Evolutionary conservation across 2,888 invertebrate genomes (phyloP), one percentile per base, ranked within the genome.

Genomic region (Sesia bembeciformis): DNA sequence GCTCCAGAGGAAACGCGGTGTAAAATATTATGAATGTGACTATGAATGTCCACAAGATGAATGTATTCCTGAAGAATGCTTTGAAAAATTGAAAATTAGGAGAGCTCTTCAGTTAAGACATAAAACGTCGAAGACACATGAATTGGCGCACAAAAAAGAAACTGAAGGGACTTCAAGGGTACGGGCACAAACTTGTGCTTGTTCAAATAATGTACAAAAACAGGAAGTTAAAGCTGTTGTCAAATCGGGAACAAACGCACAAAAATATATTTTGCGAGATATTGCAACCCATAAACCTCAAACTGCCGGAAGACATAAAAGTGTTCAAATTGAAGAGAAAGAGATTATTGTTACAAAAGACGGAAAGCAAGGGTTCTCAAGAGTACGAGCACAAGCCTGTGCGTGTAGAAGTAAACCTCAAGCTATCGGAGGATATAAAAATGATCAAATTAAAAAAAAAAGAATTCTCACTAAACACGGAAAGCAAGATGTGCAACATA

Each of bases 1-100:
- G 40, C 56, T 69, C n/a, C 66, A 55, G 52, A 61, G 52, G 57
- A 72, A 71, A 58, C 60, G 61, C 42, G 43, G 56, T 3, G 41
- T 65, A 39, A 62, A 69, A 52, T 61, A 72, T 40, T 70, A 67
- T 63, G 63, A 66, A 56, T 75, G 49, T 49, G 49, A n/a, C 4
- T 49, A 4, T 51, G 39, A 51, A n/a, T 51, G 76, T 58, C 55
- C 67, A 43, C 55, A 64, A 39, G 64, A 66, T 41, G 60, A 59
- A 54, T 75, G 76, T 60, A 52, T 60, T 38, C 74, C 75, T n/a
- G 58, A 66, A 54, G 61, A 72, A 55, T 76, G 76, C 58, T 67
- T 62, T 52, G 57, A 59, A 59, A 66, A 63, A 56, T 52, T 70
- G 40, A 68, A 49, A 49, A 6, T 5, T 39, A 49, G 8, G 23